Conservation (phyloP, 2,113 vertebrate species). For the Nothocercus julius region DNA sequence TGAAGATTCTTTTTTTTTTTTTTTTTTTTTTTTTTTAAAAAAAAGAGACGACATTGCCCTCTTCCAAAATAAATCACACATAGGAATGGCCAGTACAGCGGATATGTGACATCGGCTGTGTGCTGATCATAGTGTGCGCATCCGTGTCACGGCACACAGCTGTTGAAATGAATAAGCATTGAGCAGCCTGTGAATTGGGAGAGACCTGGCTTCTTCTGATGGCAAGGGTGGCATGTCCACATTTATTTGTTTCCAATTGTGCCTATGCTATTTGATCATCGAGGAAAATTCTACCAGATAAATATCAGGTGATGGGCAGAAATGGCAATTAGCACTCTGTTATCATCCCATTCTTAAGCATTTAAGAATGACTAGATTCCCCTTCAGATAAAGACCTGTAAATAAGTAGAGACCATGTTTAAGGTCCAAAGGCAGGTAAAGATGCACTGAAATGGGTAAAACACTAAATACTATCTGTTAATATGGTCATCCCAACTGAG, state of each 20-base stretch:
- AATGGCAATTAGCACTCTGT: slow-evolving; percentile 67
- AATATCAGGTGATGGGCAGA: slow-evolving; percentile 40
- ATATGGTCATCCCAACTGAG: background rate
- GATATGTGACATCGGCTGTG: background rate
- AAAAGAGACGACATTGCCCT: background rate
- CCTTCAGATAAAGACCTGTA: slow-evolving; percentile 52
- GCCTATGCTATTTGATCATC: background rate
- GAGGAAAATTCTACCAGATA: slow-evolving; percentile 61
- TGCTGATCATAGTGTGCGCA: slow-evolving; percentile 5
- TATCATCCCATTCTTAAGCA: slow-evolving; percentile 23
- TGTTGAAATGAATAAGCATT: background rate
- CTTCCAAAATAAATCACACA: background rate
- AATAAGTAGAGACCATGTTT: slow-evolving; percentile 33
- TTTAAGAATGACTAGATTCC: slow-evolving; percentile 57
- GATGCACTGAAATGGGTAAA: slow-evolving; percentile 19
- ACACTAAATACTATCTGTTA: slow-evolving; percentile 27
- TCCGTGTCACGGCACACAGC: slow-evolving; percentile 3
- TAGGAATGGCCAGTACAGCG: background rate
- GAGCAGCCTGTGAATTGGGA: background rate
- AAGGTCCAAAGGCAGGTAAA: slow-evolving; percentile 29
- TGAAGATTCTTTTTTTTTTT: background rate
- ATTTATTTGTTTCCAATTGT: background rate
- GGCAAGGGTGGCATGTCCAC: fast-evolving
- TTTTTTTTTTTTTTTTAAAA: background rate
- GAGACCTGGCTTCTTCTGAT: background rate